phyloP scores from a whole-genome alignment of 2,888 invertebrate species.

The Trichopria drosophilae region DNA sequence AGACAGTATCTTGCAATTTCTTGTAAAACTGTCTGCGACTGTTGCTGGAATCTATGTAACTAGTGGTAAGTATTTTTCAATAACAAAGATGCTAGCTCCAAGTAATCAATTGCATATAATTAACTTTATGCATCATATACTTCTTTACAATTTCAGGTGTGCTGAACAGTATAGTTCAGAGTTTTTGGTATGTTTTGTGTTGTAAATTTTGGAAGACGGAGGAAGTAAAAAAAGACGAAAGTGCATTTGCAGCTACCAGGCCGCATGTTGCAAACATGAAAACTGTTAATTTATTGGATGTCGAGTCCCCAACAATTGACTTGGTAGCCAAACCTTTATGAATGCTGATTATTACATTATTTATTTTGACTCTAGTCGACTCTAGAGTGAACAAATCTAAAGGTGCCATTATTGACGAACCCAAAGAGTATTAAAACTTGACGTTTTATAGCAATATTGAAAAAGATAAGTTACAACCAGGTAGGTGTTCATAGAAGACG shows the following conservation, averaged over 20 bases:
- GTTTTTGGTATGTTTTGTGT: conserved; percentile 45
- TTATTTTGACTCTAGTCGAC: too few relatives aligned
- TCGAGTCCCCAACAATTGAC: conserved; percentile 40
- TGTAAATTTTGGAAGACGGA: conserved; percentile 41
- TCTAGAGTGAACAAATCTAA: too few relatives aligned
- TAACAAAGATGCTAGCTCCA: conserved; percentile 38
- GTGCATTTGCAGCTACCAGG: too few relatives aligned
- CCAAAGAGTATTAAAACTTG: too few relatives aligned
- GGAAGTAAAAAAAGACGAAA: conserved; percentile 31
- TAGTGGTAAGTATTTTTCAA: conserved; percentile 62
- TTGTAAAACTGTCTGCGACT: conserved; percentile 85
- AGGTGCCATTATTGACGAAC: too few relatives aligned
- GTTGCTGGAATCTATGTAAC: conserved; percentile 92
- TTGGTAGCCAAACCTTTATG: conserved; percentile 41
- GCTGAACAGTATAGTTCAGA: conserved; percentile 48
- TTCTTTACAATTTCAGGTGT: conserved; percentile 39
- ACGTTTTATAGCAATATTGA: too few relatives aligned
- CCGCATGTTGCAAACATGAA: too few relatives aligned
- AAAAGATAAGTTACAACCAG: too few relatives aligned
- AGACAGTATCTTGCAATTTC: conserved; percentile 77
- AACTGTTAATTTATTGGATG: conserved; percentile 42
- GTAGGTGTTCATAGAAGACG: too few relatives aligned
- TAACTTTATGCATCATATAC: neutral
- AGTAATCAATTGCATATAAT: conserved; percentile 3
- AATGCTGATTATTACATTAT: too few relatives aligned